These are phyloP conservation scores for Apeira syringaria DNA, from an alignment of 2,888 invertebrate genomes.

Conservation along the genomic window DNA sequence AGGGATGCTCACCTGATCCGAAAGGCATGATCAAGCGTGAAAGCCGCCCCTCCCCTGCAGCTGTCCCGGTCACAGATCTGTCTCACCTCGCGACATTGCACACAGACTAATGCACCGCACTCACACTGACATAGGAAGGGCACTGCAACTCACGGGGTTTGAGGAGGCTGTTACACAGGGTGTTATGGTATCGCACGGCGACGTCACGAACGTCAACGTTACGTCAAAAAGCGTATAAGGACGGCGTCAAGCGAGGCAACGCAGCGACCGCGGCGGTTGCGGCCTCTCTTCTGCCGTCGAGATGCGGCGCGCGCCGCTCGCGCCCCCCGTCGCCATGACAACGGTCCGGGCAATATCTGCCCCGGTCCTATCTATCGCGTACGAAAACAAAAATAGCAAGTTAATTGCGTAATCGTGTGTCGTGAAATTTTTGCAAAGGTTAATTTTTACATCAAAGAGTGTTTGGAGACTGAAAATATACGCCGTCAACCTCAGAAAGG, in stretches of 20 bases:
- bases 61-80: constrained; percentile 60
- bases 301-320: constrained; percentile 77
- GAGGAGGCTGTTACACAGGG: constrained; percentile 15
- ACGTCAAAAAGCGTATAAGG: constrained; percentile 56
- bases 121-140: constrained; percentile 55
- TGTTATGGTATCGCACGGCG: constrained; percentile 20
- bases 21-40: constrained; percentile 76
- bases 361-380: constrained; percentile 57
- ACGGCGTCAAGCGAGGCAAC: constrained; percentile 49
- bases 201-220: constrained; percentile 54
- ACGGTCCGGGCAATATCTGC: constrained; percentile 76
- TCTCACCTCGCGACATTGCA: constrained; percentile 65
- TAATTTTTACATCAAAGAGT: constrained; percentile 62
- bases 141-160: constrained; percentile 19
- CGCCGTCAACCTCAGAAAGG: constrained; percentile 40
- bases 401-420: constrained; percentile 77
- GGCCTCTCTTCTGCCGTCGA: constrained; percentile 69
- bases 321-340: constrained; percentile 71
- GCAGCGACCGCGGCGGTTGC: constrained; percentile 64
- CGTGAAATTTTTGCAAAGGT: constrained; percentile 59
- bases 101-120: constrained; percentile 52
- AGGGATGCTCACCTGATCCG: constrained; percentile 76
- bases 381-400: constrained; percentile 81
- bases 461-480: constrained; percentile 39
- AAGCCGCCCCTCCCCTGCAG: constrained; percentile 66